phyloP scores from a whole-genome alignment of 2,797 vertebrate genomes.

The Oryzias sinensis region DNA sequence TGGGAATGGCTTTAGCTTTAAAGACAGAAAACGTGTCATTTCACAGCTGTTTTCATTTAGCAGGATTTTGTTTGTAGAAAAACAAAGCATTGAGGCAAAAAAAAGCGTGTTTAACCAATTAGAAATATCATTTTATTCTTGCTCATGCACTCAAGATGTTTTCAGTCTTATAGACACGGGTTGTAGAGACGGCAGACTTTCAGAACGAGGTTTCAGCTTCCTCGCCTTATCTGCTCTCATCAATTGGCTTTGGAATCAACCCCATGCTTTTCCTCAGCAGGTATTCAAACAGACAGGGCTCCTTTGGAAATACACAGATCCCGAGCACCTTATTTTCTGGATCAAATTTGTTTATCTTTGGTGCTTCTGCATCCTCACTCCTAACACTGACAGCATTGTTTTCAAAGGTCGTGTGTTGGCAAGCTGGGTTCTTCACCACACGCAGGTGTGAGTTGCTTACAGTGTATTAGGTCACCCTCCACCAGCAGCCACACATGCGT shows the following conservation, averaged over 20 bases:
- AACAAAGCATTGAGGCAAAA: too few relatives aligned
- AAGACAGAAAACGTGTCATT: too few relatives aligned
- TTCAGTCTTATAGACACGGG: not conserved
- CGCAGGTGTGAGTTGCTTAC: conserved; percentile 19
- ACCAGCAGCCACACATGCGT: not conserved
- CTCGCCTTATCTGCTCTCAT: conserved; percentile 9
- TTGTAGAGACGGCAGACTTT: too few relatives aligned
- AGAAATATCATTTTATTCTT: too few relatives aligned
- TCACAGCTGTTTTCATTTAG: too few relatives aligned
- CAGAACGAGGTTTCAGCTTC: conserved; percentile 25
- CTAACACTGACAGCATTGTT: conserved; percentile 15
- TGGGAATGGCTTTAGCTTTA: too few relatives aligned
- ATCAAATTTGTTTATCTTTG: conserved; percentile 16
- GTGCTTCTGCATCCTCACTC: conserved; percentile 7
- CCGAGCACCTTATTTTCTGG: conserved; percentile 6
- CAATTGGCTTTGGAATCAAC: not conserved
- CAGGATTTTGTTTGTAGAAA: too few relatives aligned
- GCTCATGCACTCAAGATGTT: too few relatives aligned
- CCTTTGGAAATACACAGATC: not conserved
- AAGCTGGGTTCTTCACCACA: conserved; percentile 7
- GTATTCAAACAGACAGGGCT: not conserved
- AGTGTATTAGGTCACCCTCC: conserved; percentile 7
- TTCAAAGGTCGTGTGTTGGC: conserved; percentile 20
- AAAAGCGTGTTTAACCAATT: too few relatives aligned
- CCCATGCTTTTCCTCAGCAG: not conserved